phyloP scores from a whole-genome alignment of 2,888 invertebrate genomes.

The Cylloceria caligata region DNA sequence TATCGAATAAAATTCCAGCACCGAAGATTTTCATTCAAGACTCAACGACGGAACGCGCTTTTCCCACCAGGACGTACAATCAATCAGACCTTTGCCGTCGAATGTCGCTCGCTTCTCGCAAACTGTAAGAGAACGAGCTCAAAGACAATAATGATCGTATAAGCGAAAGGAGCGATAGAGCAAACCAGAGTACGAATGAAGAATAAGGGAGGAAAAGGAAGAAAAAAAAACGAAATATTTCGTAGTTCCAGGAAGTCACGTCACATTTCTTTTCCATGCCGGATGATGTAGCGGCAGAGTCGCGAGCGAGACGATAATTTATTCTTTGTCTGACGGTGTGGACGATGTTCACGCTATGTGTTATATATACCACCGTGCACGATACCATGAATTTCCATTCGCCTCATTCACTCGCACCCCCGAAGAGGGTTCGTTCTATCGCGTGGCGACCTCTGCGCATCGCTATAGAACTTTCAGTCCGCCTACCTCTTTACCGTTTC shows the following conservation, averaged over 20 bases:
- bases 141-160: slow-evolving; percentile 61
- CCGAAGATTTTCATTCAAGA: slow-evolving; percentile 42
- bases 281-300: slow-evolving; percentile 57
- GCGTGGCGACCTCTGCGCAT: slow-evolving; percentile 16
- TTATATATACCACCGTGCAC: slow-evolving; percentile 12
- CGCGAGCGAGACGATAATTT: slow-evolving; percentile 68
- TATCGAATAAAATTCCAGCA: slow-evolving; percentile 32
- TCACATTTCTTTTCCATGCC: slow-evolving; percentile 69
- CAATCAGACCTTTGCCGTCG: slow-evolving; percentile 70
- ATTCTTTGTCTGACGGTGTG: slow-evolving; percentile 70
- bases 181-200: slow-evolving; percentile 37
- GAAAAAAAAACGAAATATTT: slow-evolving; percentile 65
- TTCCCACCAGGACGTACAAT: slow-evolving; percentile 58
- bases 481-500: slow-evolving; percentile 22
- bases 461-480: slow-evolving; percentile 37
- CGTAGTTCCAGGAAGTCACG: slow-evolving; percentile 71
- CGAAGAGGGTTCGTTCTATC: slow-evolving; percentile 32
- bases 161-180: slow-evolving; percentile 11
- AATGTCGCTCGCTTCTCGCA: slow-evolving; percentile 59
- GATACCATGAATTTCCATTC: slow-evolving; percentile 67
- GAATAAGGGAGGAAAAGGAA: slow-evolving; percentile 35
- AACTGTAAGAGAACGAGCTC: slow-evolving; percentile 37
- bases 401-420: slow-evolving; percentile 55
- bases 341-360: slow-evolving; percentile 40
- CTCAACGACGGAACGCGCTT: slow-evolving; percentile 41